Base-by-base conservation (phyloP, 2,113 vertebrate species). In the Grammomys dolichurus region DNA sequence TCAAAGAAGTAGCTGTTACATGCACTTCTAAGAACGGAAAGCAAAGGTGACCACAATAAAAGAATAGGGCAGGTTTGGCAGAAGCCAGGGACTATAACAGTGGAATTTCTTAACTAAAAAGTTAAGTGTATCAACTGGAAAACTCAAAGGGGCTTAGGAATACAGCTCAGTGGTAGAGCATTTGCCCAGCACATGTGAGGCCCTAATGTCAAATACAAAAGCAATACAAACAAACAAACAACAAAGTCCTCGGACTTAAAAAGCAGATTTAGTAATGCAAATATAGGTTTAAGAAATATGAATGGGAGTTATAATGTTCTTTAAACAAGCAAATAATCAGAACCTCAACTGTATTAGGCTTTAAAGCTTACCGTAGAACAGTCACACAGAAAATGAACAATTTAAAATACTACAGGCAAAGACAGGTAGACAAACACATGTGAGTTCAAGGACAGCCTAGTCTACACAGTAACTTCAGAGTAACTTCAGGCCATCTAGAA, bases 21-120 rank as follows among this genome's bases (percentile, higher is more conserved):
- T 1, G 33, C 19, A 51, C 51, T 70, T 70, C 26, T 51, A 91
- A 54, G 22, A 72, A 95, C 11, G 70, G n/a, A 93, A 90, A 58
- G 67, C 28, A 95, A 77, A 82, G 26, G 77, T 40, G 3, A 48
- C 81, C 56, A 43, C 5, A 84, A 78, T 60, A 94, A 96, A 20
- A 81, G 24, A 96, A 33, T n/a, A 65, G 33, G 63, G 6, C 78
- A 86, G 81, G 14, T n/a, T 91, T 5, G 51, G 67, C 40, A 91
- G 51, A 75, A 95, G 81, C 87, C 22, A 13, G n/a, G 54, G 89
- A 89, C 65, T 76, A 65, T 89, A 87, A 87, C 94, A 95, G 65
- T 36, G 33, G 11, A 63, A 93, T 70, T 54, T 80, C 69, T 77
- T 73, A 96, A 96, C 31, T 93, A 43, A 93, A 81, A 90, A 60